Evolutionary conservation across 53 echinoderm and acorn worm genomes (phyloP), one percentile per base, ranked within the genome.

Genomic region (Hippasteria phrygiana): DNA sequence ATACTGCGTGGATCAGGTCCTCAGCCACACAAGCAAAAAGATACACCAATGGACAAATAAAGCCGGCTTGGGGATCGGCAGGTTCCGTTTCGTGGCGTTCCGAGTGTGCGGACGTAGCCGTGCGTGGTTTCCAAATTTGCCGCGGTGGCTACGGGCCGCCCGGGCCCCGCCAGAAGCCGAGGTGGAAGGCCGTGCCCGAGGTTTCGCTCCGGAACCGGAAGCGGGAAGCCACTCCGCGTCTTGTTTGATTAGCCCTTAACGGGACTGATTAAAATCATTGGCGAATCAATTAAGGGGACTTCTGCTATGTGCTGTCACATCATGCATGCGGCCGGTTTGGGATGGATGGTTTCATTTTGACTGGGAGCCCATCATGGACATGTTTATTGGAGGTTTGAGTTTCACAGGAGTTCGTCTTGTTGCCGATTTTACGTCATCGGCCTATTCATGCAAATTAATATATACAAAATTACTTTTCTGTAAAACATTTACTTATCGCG

Each of bases 221-320:
- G 79, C 62, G 38, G 55, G 79, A 27, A 26, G 16, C 26, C 39
- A 39, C 79, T 62, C 79, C 50, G 45, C 18, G 69, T 67, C 46
- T 39, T 62, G 79, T 79, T 79, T 26, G 56, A 62, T 55, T 78
- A 39, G 35, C 55, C 78, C 78, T 59, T 13, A 55, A 56, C 14
- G 14, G 39, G 55, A 55, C 62, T 56, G 62, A 59, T 79, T 59
- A 24, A 79, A 79, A 55, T 56, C 59, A 79, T 43, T 27, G 28
- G 79, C 40, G 79, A 27, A 79, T 36, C 59, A 79, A 79, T 79
- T 79, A 79, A 79, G 79, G 40, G 62, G 79, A 37, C 79, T 12
- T 79, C 37, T 79, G n/a, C 54, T 37, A 33, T 40, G 13, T 51
- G 56, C 56, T 39, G 56, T 79, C 79, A 56, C 59, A 12, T 67